Evolutionary conservation across 2,797 vertebrate species (phyloP).

Genomic region (Prionace glauca): DNA sequence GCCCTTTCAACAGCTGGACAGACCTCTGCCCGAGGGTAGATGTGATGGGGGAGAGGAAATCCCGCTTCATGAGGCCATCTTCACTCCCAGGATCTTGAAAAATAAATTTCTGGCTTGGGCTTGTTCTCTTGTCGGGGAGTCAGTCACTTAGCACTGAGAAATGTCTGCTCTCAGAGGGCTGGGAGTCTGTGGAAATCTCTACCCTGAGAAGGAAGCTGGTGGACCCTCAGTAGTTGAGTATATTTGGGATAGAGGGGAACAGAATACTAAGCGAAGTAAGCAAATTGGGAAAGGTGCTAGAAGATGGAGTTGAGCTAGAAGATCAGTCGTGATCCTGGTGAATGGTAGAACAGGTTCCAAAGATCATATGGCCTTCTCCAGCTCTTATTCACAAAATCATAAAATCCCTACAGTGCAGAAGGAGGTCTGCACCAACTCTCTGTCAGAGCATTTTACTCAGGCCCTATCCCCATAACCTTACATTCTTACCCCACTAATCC

Average conservation of each 20-base stretch:
- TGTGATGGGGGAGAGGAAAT: neutral
- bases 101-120: neutral
- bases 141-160: neutral
- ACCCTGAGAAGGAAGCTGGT: too few species aligned
- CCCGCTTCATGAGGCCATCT: neutral
- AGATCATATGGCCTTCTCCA: neutral
- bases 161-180: neutral
- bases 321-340: neutral
- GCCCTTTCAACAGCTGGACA: neutral
- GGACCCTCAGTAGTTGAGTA: neutral
- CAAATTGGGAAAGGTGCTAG: neutral
- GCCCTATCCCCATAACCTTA: too few species aligned
- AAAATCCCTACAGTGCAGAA: too few species aligned
- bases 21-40: too few species aligned
- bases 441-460: too few species aligned
- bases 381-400: neutral
- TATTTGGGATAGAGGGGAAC: neutral
- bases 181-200: neutral
- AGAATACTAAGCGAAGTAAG: neutral
- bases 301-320: neutral
- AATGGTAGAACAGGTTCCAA: neutral
- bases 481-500: too few species aligned
- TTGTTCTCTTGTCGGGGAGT: neutral
- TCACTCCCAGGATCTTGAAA: neutral
- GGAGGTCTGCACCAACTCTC: too few species aligned